phyloP scores from a whole-genome alignment of 2,797 vertebrate genomes.

The Etheostoma nigrum region DNA sequence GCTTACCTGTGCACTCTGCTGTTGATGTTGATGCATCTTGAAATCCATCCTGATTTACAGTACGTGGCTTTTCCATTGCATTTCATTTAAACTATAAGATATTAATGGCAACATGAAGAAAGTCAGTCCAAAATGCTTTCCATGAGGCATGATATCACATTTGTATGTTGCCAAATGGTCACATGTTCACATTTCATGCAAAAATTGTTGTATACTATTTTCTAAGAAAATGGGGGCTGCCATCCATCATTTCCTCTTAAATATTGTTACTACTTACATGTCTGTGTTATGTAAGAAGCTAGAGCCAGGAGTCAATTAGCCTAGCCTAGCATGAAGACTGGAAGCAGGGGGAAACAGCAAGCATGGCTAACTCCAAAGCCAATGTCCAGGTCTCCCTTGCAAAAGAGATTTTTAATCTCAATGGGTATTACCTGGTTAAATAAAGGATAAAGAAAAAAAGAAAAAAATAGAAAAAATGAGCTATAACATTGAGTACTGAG shows the following conservation, averaged over 20 bases:
- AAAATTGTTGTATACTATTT: neutral
- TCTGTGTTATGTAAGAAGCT: neutral
- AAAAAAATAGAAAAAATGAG: too few relatives aligned
- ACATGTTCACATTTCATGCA: neutral
- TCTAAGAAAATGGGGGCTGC: neutral
- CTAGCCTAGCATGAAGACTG: neutral
- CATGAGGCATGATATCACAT: neutral
- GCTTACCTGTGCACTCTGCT: constrained; percentile 8
- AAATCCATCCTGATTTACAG: constrained; percentile 18
- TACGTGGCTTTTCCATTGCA: constrained; percentile 11
- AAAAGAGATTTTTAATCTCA: too few relatives aligned
- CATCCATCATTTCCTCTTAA: neutral
- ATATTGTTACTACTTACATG: too few relatives aligned
- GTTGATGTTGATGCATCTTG: constrained; percentile 15
- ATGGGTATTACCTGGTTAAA: too few relatives aligned
- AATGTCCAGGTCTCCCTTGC: too few relatives aligned
- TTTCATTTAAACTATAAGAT: constrained; percentile 21
- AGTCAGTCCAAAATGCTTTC: neutral
- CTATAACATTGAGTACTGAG: neutral
- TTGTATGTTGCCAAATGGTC: neutral
- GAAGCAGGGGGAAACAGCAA: neutral
- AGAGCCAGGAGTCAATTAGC: neutral
- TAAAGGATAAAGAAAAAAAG: too few relatives aligned
- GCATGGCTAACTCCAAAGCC: neutral
- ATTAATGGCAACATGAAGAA: constrained; percentile 1